Base-by-base conservation (phyloP, 1,140 invertebrate genomes). In the Drosophila funebris region DNA sequence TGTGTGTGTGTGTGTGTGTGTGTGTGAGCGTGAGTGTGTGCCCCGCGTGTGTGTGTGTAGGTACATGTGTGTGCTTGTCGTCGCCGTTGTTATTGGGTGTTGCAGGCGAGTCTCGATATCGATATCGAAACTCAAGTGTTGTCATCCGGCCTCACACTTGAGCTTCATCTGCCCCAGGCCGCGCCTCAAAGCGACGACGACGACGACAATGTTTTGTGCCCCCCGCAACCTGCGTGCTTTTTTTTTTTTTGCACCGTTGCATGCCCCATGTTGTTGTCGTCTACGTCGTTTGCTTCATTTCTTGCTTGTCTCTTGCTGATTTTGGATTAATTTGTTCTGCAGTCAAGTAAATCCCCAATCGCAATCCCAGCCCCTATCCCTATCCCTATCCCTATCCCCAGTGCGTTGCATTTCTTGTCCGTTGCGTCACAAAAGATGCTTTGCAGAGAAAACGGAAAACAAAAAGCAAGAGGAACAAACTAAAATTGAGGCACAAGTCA, bases 251-350 rank as follows among this genome's bases (percentile, higher is more conserved):
- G 11, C 33, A 16, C 8, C 29, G 53, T 41, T 27, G n/a, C 66
- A 11, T 46, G 37, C 37, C 52, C 14, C 60, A 29, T 39, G 50
- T 50, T 48, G 44, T 39, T 18, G 9, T 62, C 56, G 20, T n/a
- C n/a, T n/a, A n/a, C n/a, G n/a, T 46, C 43, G 41, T 43, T 13
- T 41, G 41, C 56, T 20, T 43, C 41, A 29, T 48, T 43, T 74
- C 37, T 79, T 39, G 58, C 72, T 74, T 84, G 68, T 80, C 77
- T 76, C 64, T 77, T 78, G 61, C 73, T 78, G 85, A 89, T 89
- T 89, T 81, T 89, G 87, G 85, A 90, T 90, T 90, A 90, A 90
- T 90, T 90, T 90, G 87, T 90, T 79, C 77, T 79, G 78, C 76
- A 84, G 79, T 66, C 70, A 74, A 81, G 77, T 89, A 80, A 90